Conservation (phyloP, 2,888 invertebrate genomes). For the Dryobota labecula region DNA sequence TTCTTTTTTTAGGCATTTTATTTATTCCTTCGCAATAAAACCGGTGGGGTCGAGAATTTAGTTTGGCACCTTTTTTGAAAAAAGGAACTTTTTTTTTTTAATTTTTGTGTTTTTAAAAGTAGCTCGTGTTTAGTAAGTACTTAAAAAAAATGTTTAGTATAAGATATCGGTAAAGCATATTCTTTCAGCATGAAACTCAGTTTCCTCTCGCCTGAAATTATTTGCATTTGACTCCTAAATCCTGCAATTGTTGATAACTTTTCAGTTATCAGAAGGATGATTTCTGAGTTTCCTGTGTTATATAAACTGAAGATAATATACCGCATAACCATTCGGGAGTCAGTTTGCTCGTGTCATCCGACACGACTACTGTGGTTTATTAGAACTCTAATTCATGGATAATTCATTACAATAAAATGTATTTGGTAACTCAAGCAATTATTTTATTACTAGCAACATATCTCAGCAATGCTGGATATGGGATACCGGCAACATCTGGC, state of each 20-base stretch:
- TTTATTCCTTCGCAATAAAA: background rate
- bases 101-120: background rate
- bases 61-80: conserved; percentile 35
- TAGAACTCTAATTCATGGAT: conserved; percentile 70
- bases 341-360: conserved; percentile 79
- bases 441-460: conserved; percentile 76
- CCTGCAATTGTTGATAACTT: conserved; percentile 69
- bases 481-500: conserved; percentile 61
- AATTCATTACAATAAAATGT: conserved; percentile 68
- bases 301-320: conserved; percentile 74
- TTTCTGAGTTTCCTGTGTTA: conserved; percentile 78
- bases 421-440: conserved; percentile 74
- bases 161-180: background rate
- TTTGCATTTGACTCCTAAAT: conserved; percentile 62
- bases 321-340: conserved; percentile 68
- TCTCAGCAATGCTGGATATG: conserved; percentile 79
- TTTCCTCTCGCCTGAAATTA: conserved; percentile 44
- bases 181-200: conserved; percentile 53
- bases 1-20: conserved; percentile 51
- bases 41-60: background rate
- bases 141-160: background rate
- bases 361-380: conserved; percentile 70
- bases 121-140: fast-evolving
- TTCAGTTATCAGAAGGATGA: conserved; percentile 76
- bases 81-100: background rate